Evolutionary conservation across 2,888 invertebrate genomes (phyloP), one percentile per base, ranked within the genome.

Genomic region (Drosophila ustulata): DNA sequence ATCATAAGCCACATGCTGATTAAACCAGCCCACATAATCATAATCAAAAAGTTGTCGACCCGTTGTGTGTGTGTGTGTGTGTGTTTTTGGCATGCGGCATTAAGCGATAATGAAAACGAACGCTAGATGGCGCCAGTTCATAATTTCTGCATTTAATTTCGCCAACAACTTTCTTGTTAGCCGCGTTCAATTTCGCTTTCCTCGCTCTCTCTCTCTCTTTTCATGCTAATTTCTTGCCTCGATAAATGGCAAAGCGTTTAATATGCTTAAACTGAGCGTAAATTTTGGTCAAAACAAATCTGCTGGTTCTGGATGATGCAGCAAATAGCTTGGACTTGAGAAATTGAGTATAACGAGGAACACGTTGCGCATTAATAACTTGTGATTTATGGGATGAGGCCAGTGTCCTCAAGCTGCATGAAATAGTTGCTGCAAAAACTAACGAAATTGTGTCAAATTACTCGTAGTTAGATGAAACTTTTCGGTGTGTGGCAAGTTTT

Each of bases 281-380:
- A 80, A 75, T 73, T 75, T 68, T 52, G 73, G 68, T 66, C 67
- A 58, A 77, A 71, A 78, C 82, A 88, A 82, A 85, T 88, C 84
- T 18, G 18, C 18, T 18, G 18, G 18, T 18, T 18, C 18, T 18
- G 74, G 46, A 58, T 69, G 49, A 61, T 55, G 72, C 52, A 52
- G 63, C 73, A 58, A 58, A 18, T 23, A 32, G 26, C 9, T 32
- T 32, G 25, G 13, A 25, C 55, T 59, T 49, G 71, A 56, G 66
- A 75, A 84, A 85, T 75, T 46, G 67, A 74, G 74, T 67, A 58
- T 39, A 56, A 71, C 59, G 25, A 51, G 37, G 50, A 75, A 75
- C 84, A 82, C 71, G 89, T 83, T 80, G 75, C 66, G 70, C 78
- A 83, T 86, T 82, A 82, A 88, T 88, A 82, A 82, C 78, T 86